Evolutionary conservation across 2,113 vertebrate genomes (phyloP).

Genomic region (Charina bottae): DNA sequence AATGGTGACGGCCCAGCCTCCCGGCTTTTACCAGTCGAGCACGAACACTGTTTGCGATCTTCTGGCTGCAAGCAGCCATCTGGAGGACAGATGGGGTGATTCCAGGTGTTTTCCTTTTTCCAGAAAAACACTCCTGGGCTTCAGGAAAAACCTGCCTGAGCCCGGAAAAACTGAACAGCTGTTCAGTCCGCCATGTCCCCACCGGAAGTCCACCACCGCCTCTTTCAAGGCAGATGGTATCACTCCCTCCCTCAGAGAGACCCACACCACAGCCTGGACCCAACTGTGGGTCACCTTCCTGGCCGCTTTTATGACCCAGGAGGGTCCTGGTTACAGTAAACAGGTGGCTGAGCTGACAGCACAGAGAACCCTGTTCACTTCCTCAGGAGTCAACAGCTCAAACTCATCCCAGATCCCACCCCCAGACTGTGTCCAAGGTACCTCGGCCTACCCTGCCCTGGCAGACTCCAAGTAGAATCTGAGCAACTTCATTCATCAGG

Average conservation of each 20-base stretch:
- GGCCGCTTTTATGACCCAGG: neutral
- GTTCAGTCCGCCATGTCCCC: no score
- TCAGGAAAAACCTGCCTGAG: no score
- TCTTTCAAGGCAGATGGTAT: neutral
- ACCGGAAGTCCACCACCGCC: no score
- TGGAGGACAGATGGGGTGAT: no score
- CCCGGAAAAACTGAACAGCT: no score
- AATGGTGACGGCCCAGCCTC: no score
- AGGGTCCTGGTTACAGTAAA: neutral
- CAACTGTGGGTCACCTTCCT: neutral
- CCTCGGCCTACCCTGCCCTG: neutral
- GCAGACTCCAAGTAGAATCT: neutral
- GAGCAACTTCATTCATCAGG: neutral
- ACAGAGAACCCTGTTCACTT: neutral
- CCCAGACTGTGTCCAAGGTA: neutral
- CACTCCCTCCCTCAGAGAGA: neutral
- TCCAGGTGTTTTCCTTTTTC: no score
- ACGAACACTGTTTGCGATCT: no score
- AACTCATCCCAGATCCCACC: neutral
- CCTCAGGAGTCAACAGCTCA: neutral
- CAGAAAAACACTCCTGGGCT: no score
- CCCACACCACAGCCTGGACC: neutral
- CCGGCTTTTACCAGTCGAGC: no score
- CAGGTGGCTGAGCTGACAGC: neutral
- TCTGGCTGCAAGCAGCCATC: no score